Percentiles rank a stretch among this genome's conserved stretches.
Evolutionary conservation across 37 sponge, comb jelly and placozoan genomes (phyloP).

Genomic region (Axinella damicornis): DNA sequence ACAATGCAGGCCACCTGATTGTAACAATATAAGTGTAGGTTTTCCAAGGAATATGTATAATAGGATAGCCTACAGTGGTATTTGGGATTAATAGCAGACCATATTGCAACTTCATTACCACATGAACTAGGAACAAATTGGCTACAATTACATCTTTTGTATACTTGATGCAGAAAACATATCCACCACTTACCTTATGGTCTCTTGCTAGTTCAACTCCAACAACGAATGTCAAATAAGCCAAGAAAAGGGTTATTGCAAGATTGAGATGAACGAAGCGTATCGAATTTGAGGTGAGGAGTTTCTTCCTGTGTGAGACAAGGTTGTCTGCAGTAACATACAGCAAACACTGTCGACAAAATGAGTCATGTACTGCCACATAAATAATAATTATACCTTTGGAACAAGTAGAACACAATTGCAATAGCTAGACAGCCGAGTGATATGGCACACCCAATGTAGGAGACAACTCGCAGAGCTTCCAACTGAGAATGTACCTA

Average conservation of each 20-base stretch:
- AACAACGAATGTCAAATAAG: slow-evolving; percentile 1
- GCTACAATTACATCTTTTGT: no score
- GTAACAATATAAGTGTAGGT: no score
- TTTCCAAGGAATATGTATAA: no score
- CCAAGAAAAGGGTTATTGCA: slow-evolving; percentile 13
- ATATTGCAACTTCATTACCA: no score
- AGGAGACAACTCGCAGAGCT: slow-evolving; percentile 46
- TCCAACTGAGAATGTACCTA: no score
- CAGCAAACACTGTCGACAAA: no score
- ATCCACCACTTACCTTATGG: background rate
- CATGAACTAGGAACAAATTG: no score
- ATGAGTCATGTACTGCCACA: no score
- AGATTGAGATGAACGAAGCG: slow-evolving; percentile 38
- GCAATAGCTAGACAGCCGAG: slow-evolving; percentile 42
- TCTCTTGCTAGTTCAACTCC: slow-evolving; percentile 24
- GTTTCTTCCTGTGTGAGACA: slow-evolving; percentile 36
- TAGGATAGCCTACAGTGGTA: no score
- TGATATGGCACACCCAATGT: slow-evolving; percentile 59
- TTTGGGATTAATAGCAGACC: no score
- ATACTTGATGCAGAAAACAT: no score
- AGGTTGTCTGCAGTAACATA: no score
- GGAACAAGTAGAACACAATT: slow-evolving; percentile 50
- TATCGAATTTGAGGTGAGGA: slow-evolving; percentile 14
- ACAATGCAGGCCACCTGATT: slow-evolving; percentile 27
- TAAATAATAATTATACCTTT: slow-evolving; percentile 16